Evolutionary conservation across 2,888 invertebrate genomes (phyloP).

Genomic region (Chrysotoxum bicinctum): DNA sequence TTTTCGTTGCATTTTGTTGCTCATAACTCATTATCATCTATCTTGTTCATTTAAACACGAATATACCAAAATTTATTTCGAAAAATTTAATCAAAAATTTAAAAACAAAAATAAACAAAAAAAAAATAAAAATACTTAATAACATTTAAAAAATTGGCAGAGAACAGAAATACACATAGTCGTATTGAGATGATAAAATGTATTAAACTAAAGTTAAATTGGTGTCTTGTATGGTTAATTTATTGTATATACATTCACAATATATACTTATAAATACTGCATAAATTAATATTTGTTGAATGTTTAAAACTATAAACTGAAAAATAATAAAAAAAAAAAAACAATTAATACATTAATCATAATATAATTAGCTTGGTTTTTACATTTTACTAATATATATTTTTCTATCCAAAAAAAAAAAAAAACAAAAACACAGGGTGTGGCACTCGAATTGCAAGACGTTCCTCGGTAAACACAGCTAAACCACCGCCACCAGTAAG

Average conservation of each 20-base stretch:
- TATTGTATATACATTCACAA: slow-evolving; percentile 50
- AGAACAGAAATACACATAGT: slow-evolving; percentile 19
- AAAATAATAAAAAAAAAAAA: slow-evolving; percentile 4
- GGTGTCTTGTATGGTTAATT: slow-evolving; percentile 66
- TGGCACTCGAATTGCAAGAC: slow-evolving; percentile 80
- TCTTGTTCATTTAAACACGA: slow-evolving; percentile 35
- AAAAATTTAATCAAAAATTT: slow-evolving; percentile 34
- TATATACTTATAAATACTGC: slow-evolving; percentile 14
- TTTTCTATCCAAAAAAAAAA: slow-evolving; percentile 41
- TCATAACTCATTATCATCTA: slow-evolving; percentile 59
- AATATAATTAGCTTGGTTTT: not conserved
- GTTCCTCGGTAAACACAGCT: slow-evolving; percentile 81
- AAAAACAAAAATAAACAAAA: slow-evolving; percentile 21
- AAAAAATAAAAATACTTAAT: slow-evolving; percentile 20
- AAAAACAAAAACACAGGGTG: slow-evolving; percentile 73
- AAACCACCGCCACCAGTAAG: slow-evolving; percentile 93
- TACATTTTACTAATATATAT: slow-evolving; percentile 42
- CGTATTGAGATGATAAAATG: slow-evolving; percentile 59
- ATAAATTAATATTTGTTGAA: slow-evolving; percentile 51
- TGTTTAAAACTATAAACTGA: slow-evolving; percentile 40
- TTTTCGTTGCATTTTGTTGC: slow-evolving; percentile 55
- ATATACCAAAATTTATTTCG: slow-evolving; percentile 48
- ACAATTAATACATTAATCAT: not conserved
- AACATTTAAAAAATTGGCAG: slow-evolving; percentile 44
- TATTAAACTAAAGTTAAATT: slow-evolving; percentile 34